These are phyloP conservation scores for Drosophila demipolita DNA, from an alignment of 2,888 invertebrate species.

Conservation along the genomic window DNA sequence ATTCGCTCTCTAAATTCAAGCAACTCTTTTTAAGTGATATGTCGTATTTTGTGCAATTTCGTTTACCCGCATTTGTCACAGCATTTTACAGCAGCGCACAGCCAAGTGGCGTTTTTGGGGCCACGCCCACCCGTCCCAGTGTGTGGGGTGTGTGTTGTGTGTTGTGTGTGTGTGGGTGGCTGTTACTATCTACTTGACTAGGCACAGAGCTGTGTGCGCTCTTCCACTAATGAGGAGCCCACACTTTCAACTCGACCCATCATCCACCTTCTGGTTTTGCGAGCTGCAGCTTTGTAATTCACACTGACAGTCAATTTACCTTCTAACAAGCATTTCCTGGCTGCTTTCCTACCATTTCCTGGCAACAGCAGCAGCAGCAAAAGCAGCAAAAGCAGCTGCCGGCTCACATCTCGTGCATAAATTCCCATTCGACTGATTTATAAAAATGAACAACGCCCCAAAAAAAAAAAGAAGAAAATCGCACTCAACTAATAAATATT, in stretches of 20 bases:
- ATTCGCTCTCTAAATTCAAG: neutral
- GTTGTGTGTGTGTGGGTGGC: constrained; percentile 23
- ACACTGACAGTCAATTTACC: constrained; percentile 73
- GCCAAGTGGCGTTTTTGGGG: constrained; percentile 18
- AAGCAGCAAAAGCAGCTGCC: constrained; percentile 29
- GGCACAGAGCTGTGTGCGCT: constrained; percentile 28
- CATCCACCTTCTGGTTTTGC: constrained; percentile 12
- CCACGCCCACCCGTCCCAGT: constrained; percentile 22
- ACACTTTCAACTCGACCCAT: constrained; percentile 22
- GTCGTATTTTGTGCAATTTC: constrained; percentile 58
- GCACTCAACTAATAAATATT: constrained; percentile 67
- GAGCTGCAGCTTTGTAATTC: constrained; percentile 45
- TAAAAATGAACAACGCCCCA: constrained; percentile 75
- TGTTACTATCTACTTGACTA: constrained; percentile 38
- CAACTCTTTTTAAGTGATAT: constrained; percentile 37
- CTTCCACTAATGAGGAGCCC: constrained; percentile 53
- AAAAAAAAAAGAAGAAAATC: constrained; percentile 22
- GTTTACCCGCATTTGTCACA: constrained; percentile 76
- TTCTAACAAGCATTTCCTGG: constrained; percentile 72
- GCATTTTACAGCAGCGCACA: constrained; percentile 59
- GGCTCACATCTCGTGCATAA: constrained; percentile 48
- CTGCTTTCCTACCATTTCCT: constrained; percentile 38
- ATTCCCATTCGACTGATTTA: constrained; percentile 71
- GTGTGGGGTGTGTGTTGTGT: neutral
- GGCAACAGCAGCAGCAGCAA: constrained; percentile 24